phyloP scores from a whole-genome alignment of 2,797 vertebrate species.

The Craterocephalus amniculus region DNA sequence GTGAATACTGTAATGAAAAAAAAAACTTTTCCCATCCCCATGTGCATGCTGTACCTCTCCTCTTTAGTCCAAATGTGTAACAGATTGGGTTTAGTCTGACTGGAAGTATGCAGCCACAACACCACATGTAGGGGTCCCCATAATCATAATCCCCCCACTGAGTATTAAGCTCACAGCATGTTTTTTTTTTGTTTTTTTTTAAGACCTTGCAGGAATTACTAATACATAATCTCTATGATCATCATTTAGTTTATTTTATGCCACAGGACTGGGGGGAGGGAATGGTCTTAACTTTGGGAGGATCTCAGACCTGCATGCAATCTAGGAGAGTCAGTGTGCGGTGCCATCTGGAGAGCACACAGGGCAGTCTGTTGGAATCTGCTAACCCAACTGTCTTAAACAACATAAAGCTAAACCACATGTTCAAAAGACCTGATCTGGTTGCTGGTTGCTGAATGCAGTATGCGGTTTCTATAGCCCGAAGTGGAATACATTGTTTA shows the following conservation, averaged over 20 bases:
- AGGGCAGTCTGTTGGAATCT: constrained; percentile 53
- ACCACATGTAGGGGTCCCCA: constrained; percentile 79
- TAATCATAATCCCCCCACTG: constrained; percentile 82
- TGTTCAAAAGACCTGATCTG: constrained; percentile 57
- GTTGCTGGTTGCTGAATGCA: constrained; percentile 59
- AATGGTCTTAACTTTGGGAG: constrained; percentile 39
- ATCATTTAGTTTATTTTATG: constrained; percentile 73
- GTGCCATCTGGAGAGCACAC: constrained; percentile 71
- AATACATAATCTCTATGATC: constrained; percentile 78
- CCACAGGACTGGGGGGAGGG: constrained; percentile 25
- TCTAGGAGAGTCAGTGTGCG: constrained; percentile 35
- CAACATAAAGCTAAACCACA: constrained; percentile 59
- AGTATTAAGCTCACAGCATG: constrained; percentile 80
- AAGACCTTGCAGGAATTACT: constrained; percentile 77
- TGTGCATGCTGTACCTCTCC: constrained; percentile 60
- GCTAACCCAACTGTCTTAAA: constrained; percentile 56
- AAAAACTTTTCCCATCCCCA: constrained; percentile 34
- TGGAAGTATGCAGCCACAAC: constrained; percentile 85
- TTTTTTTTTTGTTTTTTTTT: constrained; percentile 73
- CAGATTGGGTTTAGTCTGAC: constrained; percentile 84
- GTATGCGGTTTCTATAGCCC: constrained; percentile 37
- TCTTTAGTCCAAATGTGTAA: constrained; percentile 80
- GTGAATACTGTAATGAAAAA: constrained; percentile 36
- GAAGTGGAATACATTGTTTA: constrained; percentile 50
- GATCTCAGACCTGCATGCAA: constrained; percentile 36